Conservation (phyloP, 2,113 vertebrate species). For the Perca flavescens region DNA sequence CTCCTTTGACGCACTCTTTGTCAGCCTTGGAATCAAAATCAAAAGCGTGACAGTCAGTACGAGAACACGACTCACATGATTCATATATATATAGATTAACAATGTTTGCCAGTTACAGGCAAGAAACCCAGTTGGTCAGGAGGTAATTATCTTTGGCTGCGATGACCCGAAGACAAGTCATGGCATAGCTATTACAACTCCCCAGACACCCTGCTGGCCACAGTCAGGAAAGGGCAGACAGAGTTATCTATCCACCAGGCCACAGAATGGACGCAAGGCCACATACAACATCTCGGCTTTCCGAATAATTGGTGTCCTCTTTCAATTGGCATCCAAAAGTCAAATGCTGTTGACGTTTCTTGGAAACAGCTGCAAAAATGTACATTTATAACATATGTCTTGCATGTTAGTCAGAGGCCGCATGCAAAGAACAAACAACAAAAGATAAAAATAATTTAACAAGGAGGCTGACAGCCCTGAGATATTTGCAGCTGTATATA, state of each 20-base stretch:
- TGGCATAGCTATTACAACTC: constrained; percentile 59
- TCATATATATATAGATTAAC: constrained; percentile 1
- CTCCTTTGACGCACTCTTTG: constrained; percentile 74
- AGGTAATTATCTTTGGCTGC: constrained; percentile 61
- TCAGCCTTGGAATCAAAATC: constrained; percentile 63
- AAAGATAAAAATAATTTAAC: constrained; percentile 32
- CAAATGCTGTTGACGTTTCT: constrained; percentile 77
- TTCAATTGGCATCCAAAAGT: constrained; percentile 68
- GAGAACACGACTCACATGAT: neutral
- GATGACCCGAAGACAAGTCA: constrained; percentile 54
- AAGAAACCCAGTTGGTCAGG: constrained; percentile 41
- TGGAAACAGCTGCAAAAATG: constrained; percentile 75
- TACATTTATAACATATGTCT: constrained; percentile 38
- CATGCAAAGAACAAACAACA: constrained; percentile 19
- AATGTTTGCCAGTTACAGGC: constrained; percentile 21
- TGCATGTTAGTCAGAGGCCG: constrained; percentile 31
- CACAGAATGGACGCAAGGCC: constrained; percentile 57
- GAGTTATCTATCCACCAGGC: constrained; percentile 54
- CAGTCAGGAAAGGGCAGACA: constrained; percentile 66
- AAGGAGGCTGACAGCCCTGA: constrained; percentile 30
- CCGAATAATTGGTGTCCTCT: constrained; percentile 67
- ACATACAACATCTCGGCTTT: constrained; percentile 69
- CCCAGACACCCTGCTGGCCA: constrained; percentile 63
- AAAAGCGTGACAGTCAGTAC: constrained; percentile 6
- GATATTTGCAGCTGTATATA: constrained; percentile 52